Percentiles rank a stretch among this genome's conserved stretches.
Evolutionary conservation across 2,888 invertebrate genomes (phyloP).

Genomic region (Oasisia sp.): DNA sequence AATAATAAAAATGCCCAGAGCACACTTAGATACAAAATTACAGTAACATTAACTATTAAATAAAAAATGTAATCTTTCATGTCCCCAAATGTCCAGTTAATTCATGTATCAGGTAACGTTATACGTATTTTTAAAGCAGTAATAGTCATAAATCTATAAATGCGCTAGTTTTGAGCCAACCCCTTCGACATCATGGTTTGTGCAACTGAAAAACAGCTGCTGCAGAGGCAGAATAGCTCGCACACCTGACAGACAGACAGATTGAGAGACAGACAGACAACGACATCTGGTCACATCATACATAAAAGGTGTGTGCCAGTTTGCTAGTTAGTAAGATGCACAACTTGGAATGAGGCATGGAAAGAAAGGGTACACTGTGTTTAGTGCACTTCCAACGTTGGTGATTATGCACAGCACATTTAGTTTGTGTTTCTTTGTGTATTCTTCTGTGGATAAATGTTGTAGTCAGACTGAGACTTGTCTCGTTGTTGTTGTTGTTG

Average conservation of each 20-base stretch:
- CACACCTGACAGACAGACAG: background rate
- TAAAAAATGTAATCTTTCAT: no score
- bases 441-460: background rate
- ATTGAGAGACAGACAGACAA: background rate
- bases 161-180: background rate
- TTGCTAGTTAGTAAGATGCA: background rate
- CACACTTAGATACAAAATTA: no score
- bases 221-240: background rate
- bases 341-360: background rate
- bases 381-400: background rate
- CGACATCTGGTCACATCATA: background rate
- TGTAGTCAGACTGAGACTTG: background rate
- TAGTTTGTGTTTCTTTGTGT: background rate
- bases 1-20: no score
- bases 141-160: background rate
- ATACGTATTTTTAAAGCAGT: background rate
- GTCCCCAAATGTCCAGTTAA: no score
- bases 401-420: background rate
- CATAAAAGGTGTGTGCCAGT: background rate
- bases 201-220: conserved; percentile 2
- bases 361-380: background rate
- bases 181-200: background rate
- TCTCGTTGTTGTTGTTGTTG: background rate
- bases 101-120: no score
- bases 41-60: no score